A percentile compares a stretch with the other conserved stretches of the same genome.
These are phyloP conservation scores for Unio delphinus DNA, from an alignment of 2,888 invertebrate genomes.

Conservation along the genomic window DNA sequence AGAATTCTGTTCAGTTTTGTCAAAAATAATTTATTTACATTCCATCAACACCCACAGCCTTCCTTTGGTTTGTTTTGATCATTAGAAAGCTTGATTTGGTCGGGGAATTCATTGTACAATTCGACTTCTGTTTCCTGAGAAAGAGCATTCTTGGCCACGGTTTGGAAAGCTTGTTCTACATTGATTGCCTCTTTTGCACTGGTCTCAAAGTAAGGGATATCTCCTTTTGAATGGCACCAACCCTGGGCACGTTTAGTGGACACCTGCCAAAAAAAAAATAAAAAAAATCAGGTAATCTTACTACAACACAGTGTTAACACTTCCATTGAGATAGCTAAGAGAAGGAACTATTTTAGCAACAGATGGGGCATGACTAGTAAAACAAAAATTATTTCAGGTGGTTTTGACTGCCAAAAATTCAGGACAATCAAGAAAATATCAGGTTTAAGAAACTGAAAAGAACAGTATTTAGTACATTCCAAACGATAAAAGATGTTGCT, in stretches of 20 bases:
- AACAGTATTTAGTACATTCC: too few relatives aligned
- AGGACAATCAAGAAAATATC: too few relatives aligned
- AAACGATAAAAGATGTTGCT: too few relatives aligned
- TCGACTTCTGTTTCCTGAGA: conserved; percentile 87
- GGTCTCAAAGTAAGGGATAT: conserved; percentile 99
- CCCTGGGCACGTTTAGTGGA: conserved; percentile 81
- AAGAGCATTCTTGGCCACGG: conserved; percentile 97
- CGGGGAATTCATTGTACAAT: conserved; percentile 97
- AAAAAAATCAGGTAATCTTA: neutral
- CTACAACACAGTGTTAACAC: neutral
- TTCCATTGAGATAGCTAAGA: neutral
- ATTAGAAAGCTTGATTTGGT: conserved; percentile 81
- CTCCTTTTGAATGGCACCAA: conserved; percentile 99
- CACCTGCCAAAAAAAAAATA: conserved; percentile 57
- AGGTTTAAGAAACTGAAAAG: too few relatives aligned
- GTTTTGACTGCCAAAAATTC: too few relatives aligned
- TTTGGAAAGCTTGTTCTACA: conserved; percentile 98
- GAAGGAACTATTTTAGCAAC: too few relatives aligned
- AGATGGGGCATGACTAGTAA: too few relatives aligned
- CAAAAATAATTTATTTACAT: neutral
- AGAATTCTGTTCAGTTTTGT: neutral
- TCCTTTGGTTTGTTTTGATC: conserved; percentile 57
- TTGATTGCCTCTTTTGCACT: conserved; percentile 99
- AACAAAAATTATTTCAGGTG: too few relatives aligned
- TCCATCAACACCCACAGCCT: conserved; percentile 60